Percentiles rank a stretch among this genome's conserved stretches.
These are phyloP conservation scores for Elymnias hypermnestra DNA, from an alignment of 1,140 invertebrate genomes.

Conservation along the genomic window DNA sequence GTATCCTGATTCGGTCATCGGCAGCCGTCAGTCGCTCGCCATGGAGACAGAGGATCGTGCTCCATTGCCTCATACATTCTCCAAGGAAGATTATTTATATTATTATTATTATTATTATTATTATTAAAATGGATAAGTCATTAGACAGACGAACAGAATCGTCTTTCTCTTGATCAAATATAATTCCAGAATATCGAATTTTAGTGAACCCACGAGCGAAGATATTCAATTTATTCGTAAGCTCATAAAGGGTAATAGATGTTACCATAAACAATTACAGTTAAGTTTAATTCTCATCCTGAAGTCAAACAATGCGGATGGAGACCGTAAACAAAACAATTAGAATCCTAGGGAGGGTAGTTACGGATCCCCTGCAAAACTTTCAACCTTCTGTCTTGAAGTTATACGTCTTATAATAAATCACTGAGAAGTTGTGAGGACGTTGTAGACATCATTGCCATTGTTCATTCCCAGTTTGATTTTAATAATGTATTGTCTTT, in stretches of 20 bases:
- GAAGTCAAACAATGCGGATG: constrained; percentile 44
- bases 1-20: too few species aligned
- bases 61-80: too few species aligned
- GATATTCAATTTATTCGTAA: constrained; percentile 18
- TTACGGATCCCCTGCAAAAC: constrained; percentile 43
- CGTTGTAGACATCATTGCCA: background rate
- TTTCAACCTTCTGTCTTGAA: constrained; percentile 34
- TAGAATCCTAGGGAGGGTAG: constrained; percentile 44
- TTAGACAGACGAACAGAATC: too few species aligned
- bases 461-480: constrained; percentile 4
- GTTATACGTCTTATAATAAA: constrained; percentile 45
- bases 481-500: background rate
- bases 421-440: constrained; percentile 27
- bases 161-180: too few species aligned
- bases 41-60: too few species aligned
- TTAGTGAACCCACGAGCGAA: background rate
- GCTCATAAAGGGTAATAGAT: constrained; percentile 30
- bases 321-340: constrained; percentile 58
- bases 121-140: too few species aligned
- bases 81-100: too few species aligned
- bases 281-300: constrained; percentile 45
- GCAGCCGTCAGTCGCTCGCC: too few species aligned
- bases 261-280: constrained; percentile 50
- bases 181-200: too few species aligned
- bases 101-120: too few species aligned